Evolutionary conservation across 2,888 invertebrate species (phyloP).

Genomic region (Xestia c-nigrum): DNA sequence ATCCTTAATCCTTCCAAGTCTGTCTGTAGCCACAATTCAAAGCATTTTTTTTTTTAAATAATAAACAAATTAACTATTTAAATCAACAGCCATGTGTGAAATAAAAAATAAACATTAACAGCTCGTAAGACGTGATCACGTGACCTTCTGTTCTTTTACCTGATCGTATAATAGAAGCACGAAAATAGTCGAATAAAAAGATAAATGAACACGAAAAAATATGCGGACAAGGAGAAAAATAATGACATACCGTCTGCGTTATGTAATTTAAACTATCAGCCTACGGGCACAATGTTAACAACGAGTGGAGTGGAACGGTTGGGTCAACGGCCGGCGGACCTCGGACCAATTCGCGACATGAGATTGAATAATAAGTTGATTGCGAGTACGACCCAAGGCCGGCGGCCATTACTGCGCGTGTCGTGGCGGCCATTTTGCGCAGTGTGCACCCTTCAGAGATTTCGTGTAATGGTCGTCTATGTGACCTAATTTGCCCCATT

Average conservation of each 20-base stretch:
- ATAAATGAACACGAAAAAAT: conserved; percentile 19
- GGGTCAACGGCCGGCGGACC: conserved; percentile 87
- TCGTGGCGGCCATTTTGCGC: conserved; percentile 84
- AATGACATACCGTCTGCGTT: conserved; percentile 58
- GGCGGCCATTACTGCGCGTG: conserved; percentile 84
- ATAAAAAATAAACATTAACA: conserved; percentile 21
- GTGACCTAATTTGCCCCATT: conserved; percentile 73
- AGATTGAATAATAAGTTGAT: conserved; percentile 91
- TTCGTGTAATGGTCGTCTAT: conserved; percentile 71
- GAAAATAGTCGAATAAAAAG: conserved; percentile 37
- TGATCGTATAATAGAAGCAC: conserved; percentile 10
- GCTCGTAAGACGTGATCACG: conserved; percentile 9
- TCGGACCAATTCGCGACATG: conserved; percentile 90
- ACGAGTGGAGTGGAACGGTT: conserved; percentile 79
- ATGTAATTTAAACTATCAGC: conserved; percentile 70
- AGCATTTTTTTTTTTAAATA: too few relatives aligned
- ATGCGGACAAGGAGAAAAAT: conserved; percentile 50
- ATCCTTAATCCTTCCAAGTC: not conserved
- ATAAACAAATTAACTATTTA: conserved; percentile 5
- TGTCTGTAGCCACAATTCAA: not conserved
- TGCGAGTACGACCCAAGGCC: conserved; percentile 88
- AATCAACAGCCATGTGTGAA: conserved; percentile 10
- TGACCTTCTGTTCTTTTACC: conserved; percentile 34
- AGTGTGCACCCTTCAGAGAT: conserved; percentile 76
- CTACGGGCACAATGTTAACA: conserved; percentile 72